Evolutionary conservation across 2,113 vertebrate species (phyloP), one percentile per base, ranked within the genome.

Genomic region (Uria lomvia): DNA sequence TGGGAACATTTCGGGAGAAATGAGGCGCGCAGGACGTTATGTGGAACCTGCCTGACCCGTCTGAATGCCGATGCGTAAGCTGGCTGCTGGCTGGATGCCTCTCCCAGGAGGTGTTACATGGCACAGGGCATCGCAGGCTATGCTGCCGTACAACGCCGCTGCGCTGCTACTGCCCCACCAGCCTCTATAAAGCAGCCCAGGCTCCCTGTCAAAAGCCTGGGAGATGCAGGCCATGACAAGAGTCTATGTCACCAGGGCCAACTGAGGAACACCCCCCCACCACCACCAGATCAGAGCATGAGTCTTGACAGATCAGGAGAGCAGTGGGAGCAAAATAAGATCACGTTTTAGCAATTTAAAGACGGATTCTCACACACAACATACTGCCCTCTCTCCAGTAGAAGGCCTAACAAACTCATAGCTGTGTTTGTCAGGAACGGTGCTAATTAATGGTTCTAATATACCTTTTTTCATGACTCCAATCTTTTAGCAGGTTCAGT

Each of bases 61-160:
- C 59, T 62, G 58, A 58, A 53, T 45, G 12, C 20, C 4, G 0
- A 6, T 36, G 29, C 16, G 3, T 34, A 30, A 53, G n/a, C 59
- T 26, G 63, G 11, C 34, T 72, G 36, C 38, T 27, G 29, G n/a
- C 45, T 83, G 40, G 12, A 12, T 42, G 24, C 49, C 21, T 40
- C 12, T 65, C 7, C 42, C n/a, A n/a, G 42, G 66, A 73, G 34
- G 15, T 0, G 2, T 0, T 0, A 3, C 0, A 1, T 45, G 52
- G 29, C 32, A 24, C 62, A 45, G 17, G 32, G 9, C 50, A 19
- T 7, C 0, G 0, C 56, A 32, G 47, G 17, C 67, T 40, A 2
- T 0, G 3, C 11, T 24, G 21, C 9, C 29, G 1, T 13, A 8
- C 8, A 26, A 8, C 12, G 77, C 23, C 3, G 1, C 53, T 52